Base-by-base conservation (phyloP, 1,140 invertebrate species). In the Formica selysi region DNA sequence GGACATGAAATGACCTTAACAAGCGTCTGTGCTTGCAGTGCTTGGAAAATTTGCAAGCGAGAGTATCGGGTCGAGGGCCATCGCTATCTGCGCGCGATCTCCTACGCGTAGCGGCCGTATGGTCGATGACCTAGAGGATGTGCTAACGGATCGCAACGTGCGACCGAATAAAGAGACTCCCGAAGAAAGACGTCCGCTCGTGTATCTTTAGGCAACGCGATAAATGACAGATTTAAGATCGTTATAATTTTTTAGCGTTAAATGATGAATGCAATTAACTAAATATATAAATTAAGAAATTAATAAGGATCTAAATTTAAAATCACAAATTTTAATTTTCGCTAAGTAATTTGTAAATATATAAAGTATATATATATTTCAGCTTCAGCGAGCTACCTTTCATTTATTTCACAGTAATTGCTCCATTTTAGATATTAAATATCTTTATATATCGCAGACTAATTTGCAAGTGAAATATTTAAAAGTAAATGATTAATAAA, bases 91-190 rank as follows among this genome's bases (percentile, higher is more conserved):
- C 10, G 78, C 32, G 51, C 68, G 4, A 22, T 85, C 87, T 83
- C 73, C 84, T 86, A 84, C 41, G 70, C 78, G 65, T 71, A 80
- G 65, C 76, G 76, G 71, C 71, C 73, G 67, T 67, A 59, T 90
- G 89, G 89, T 89, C 89, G 89, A 90, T 90, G 89, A 90, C 89
- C 89, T 85, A 89, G 80, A 90, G 88, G 89, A 89, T 89, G 86
- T 65, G 57, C 88, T 90, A 90, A 90, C 89, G 89, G 89, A 85
- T 80, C 88, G 78, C 44, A 67, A 41, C 54, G 59, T 73, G 80
- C 86, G 80, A 59, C 80, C 73, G 88, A 88, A 88, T 89, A 87
- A 73, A 86, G 87, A 80, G 29, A 70, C 26, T 67, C n/a, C 22
- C 71, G 61, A 76, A 76, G 83, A 51, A 4, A 51, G 48, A 61